A percentile compares a stretch with the other conserved stretches of the same genome.
phyloP scores from a whole-genome alignment of 2,888 invertebrate species.

The Ypsolopha scabrella region DNA sequence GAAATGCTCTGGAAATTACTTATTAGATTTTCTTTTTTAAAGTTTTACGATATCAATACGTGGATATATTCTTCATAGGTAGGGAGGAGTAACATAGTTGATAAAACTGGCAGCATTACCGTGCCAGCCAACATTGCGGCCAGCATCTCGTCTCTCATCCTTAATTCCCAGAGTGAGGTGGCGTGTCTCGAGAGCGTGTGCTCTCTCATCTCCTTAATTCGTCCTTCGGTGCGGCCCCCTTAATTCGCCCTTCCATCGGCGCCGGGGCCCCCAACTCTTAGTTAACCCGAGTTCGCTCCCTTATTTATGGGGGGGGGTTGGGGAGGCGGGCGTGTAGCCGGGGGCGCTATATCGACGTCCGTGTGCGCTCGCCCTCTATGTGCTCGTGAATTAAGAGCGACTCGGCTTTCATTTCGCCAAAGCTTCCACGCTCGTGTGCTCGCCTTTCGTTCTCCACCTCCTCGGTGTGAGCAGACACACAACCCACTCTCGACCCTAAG shows the following conservation, averaged over 20 bases:
- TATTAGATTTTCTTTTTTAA: not conserved
- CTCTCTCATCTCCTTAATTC: slow-evolving; percentile 71
- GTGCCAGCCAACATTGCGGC: slow-evolving; percentile 5
- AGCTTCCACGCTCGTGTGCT: slow-evolving; percentile 67
- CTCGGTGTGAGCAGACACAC: slow-evolving; percentile 36
- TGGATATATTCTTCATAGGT: not conserved
- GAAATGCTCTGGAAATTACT: not conserved
- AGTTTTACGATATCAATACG: too few relatives aligned
- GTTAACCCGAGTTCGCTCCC: slow-evolving; percentile 62
- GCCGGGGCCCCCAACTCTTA: slow-evolving; percentile 51
- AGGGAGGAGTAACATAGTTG: not conserved
- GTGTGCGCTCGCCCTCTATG: slow-evolving; percentile 41
- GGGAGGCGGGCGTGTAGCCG: slow-evolving; percentile 29
- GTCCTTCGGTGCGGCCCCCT: slow-evolving; percentile 70
- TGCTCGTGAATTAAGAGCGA: slow-evolving; percentile 68
- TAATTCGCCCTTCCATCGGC: slow-evolving; percentile 52
- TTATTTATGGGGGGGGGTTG: slow-evolving; percentile 54
- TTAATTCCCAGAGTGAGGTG: slow-evolving; percentile 57
- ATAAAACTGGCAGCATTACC: too few relatives aligned
- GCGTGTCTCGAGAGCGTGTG: slow-evolving; percentile 65
- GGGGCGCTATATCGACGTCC: slow-evolving; percentile 42
- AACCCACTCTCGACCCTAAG: slow-evolving; percentile 45
- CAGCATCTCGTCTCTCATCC: slow-evolving; percentile 19
- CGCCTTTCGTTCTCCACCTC: slow-evolving; percentile 52
- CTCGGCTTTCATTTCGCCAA: slow-evolving; percentile 70